Evolutionary conservation across 2,113 vertebrate genomes (phyloP), one percentile per base, ranked within the genome.

Genomic region (Strigops habroptila): DNA sequence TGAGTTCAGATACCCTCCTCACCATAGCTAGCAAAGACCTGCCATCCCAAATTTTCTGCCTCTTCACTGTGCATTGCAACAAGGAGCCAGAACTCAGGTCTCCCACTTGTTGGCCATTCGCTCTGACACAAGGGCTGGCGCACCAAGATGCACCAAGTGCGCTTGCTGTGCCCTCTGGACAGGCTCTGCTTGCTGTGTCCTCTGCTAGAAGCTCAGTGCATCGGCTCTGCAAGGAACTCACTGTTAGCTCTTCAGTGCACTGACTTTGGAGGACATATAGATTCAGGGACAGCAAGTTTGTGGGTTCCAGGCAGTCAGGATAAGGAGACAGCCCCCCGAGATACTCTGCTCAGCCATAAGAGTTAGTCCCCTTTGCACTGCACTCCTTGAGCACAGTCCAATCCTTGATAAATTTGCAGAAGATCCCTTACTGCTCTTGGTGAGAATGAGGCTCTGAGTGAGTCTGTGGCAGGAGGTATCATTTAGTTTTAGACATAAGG

Each of bases 401-500:
- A 44, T 18, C 67, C 41, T 53, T 37, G 43, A 74, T 19, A 59
- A 60, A 73, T 91, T 59, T 74, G 27, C 23, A 63, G 70, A 79
- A 71, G 23, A 25, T 53, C 55, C 67, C 24, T 74, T 59, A 4
- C 9, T 46, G 24, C 23, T 75, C 37, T 85, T 88, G 1, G 0
- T 52, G 59, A 60, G n/a, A 74, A 75, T 16, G 35, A 76, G 48
- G 9, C 33, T 78, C 41, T 35, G 18, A 62, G 30, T 71, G 25
- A 85, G 17, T 35, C 81, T 69, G 1, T 62, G 59, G 63, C 49
- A 91, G 71, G 48, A 90, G 93, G 87, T 48, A 49, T 93, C 46
- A 48, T 69, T 28, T 31, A 44, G 22, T 96, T 95, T 93, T 91
- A 82, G 62, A 86, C 82, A 82, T 73, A 90, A 91, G 33, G 71